Base-by-base conservation (phyloP, 2,888 invertebrate genomes). In the Tribolium freemani region DNA sequence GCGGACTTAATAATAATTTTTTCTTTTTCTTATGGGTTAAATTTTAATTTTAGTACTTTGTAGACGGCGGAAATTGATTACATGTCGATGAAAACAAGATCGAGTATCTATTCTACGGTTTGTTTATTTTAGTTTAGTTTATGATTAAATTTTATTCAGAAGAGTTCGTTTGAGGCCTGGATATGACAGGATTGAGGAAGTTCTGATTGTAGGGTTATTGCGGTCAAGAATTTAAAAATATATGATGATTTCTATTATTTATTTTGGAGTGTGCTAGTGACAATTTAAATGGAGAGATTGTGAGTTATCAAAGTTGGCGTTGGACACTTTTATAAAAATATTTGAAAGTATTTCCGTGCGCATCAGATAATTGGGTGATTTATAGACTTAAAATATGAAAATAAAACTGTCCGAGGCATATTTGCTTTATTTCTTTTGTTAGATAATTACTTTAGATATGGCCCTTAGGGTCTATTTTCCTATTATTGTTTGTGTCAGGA, bases 381-480 rank as follows among this genome's bases (percentile, higher is more conserved):
- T 73, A 73, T 73, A 26, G 69, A 31, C 46, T 46, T 60, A 66
- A 60, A 73, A 73, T 73, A 69, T 73, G 69, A 69, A 69, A 69
- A 69, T 73, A 73, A 73, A 73, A 73, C 69, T 69, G 73, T 69
- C 66, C 51, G 13, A 51, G 66, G 50, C 73, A 73, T 70, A 73
- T 73, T 73, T 73, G 73, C 67, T 30, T 69, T 66, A 70, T 69
- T 69, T 69, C 66, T 69, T 72, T 73, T 73, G 73, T 73, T 70
- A 70, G 70, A 73, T 73, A 73, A 73, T 70, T 73, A 73, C 73
- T 73, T 67, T 50, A 73, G 70, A 73, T 70, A 73, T 60, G 50
- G 73, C 56, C 57, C 46, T 70, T 73, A 73, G 63, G 56, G 70
- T 60, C 73, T 70, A 73, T 67, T 70, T 73, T 73, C 70, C 61